Base-by-base conservation (phyloP, 1,140 invertebrate species). In the Eupristina koningsbergeri region DNA sequence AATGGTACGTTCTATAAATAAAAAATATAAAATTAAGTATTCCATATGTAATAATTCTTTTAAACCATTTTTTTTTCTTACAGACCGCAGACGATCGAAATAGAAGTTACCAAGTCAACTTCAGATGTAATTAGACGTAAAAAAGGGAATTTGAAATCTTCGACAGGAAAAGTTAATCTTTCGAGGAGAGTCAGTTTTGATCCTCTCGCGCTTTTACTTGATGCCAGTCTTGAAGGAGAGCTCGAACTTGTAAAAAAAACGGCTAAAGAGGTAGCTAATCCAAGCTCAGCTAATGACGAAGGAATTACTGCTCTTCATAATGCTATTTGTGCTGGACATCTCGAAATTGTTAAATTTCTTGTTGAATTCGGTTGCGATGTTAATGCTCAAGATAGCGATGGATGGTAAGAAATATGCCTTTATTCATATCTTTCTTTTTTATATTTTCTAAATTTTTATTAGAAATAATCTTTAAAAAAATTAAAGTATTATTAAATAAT, bases 251-350 rank as follows among this genome's bases (percentile, higher is more conserved):
- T 99, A 3, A 97, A 96, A 91, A 98, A 97, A 91, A 99, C 98
- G 63, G 97, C 98, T 39, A 95, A 95, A 89, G 97, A 99, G 94
- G 98, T 99, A 61, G 89, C 94, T 91, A 94, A 99, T 94, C 97
- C 98, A 36, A 98, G 97, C 91, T 96, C 97, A n/a, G 96, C 98
- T 29, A 99, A 99, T 92, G 98, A 96, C 95, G 95, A 99, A 95
- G 96, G 99, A 92, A 99, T 99, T 86, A 99, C 99, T 3, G 99
- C 99, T 47, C 94, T 99, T 73, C 99, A 99, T 92, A 99, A 99
- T 93, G 98, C 99, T 86, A 99, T 99, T 89, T 99, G 99, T 93
- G 99, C 99, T 8, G 98, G 98, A 36, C 98, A 99, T 92, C 95
- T 98, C 88, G 98, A 99, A 89, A 99, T 99, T 89, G 98, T 99